phyloP scores from a whole-genome alignment of 1,140 invertebrate species.

The Geopemphigus sp. region DNA sequence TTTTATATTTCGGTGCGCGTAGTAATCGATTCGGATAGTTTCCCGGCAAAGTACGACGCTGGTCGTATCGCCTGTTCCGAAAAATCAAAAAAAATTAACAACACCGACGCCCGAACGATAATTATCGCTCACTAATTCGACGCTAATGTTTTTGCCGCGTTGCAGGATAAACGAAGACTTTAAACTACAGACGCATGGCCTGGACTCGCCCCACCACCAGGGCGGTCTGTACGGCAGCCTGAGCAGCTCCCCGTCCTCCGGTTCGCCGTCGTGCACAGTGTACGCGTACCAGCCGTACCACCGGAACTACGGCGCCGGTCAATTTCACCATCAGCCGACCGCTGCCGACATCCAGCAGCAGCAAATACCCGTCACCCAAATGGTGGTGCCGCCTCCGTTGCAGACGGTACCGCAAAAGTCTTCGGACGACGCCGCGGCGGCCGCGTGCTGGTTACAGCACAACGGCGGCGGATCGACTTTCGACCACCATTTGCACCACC shows the following conservation, averaged over 20 bases:
- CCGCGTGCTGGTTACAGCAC: slow-evolving; percentile 37
- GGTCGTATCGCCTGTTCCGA: too few relatives aligned
- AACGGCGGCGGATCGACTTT: neutral
- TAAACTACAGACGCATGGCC: slow-evolving; percentile 31
- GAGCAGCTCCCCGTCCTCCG: slow-evolving; percentile 25
- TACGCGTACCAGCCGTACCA: slow-evolving; percentile 46
- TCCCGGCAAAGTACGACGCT: too few relatives aligned
- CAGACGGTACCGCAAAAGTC: slow-evolving; percentile 9
- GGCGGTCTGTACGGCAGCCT: slow-evolving; percentile 28
- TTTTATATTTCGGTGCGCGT: too few relatives aligned
- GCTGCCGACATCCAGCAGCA: slow-evolving; percentile 20
- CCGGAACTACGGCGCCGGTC: slow-evolving; percentile 26
- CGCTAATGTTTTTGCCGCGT: too few relatives aligned
- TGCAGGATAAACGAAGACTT: slow-evolving; percentile 34
- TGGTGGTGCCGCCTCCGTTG: slow-evolving; percentile 31
- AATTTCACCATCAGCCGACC: slow-evolving; percentile 19
- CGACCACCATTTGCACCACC: slow-evolving; percentile 26
- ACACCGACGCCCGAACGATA: too few relatives aligned
- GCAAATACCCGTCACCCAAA: slow-evolving; percentile 43
- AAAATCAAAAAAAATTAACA: too few relatives aligned
- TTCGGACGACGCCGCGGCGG: slow-evolving; percentile 6
- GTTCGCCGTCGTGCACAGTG: slow-evolving; percentile 34
- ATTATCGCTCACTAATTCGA: too few relatives aligned
- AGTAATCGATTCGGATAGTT: too few relatives aligned
- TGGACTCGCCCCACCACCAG: slow-evolving; percentile 39